Evolutionary conservation across 2,797 vertebrate species (phyloP), one percentile per base, ranked within the genome.

Genomic region (Vespertilio murinus): DNA sequence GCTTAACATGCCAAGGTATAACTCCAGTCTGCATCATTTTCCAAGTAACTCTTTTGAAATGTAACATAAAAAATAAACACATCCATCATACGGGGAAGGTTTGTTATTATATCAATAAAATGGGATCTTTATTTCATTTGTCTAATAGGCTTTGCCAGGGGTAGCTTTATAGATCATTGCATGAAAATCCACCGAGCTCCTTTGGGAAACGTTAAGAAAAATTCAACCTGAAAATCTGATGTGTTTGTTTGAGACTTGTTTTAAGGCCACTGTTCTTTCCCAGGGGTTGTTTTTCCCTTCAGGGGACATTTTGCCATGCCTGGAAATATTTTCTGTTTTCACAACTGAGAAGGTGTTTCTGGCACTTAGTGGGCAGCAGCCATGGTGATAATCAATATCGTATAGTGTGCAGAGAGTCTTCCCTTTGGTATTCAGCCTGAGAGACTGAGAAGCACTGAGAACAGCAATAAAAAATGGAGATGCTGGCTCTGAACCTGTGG

Each of bases 201-300:
- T 74, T 40, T 78, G 93, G 93, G 85, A 91, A 92, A 79, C 87
- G 87, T 45, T 65, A 70, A 91, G 54, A 35, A 42, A 95, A 90
- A 77, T 84, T 61, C 54, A 74, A 84, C 54, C 47, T 69, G 78
- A 94, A 92, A 88, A 92, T 91, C 6, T 59, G 11, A 80, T 83
- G 28, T 52, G 84, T 92, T 95, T 93, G 77, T 47, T 95, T 94
- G 69, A 49, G 49, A 70, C 65, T 74, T 86, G 38, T 71, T 92
- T 90, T 71, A 92, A 94, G 90, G n/a, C 67, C 22, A 10, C 67
- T 59, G 52, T 88, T 94, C 71, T 78, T 20, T 8, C 65, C n/a
- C 40, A 56, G 77, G 25, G 54, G 6, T 35, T 22, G 80, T 67
- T 90, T 54, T 65, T 38, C 11, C 33, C 85, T 89, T 30, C 8